A percentile compares a stretch with the other conserved stretches of the same genome.
These are phyloP conservation scores for Notodonta dromedarius DNA, from an alignment of 2,888 invertebrate species.

Conservation along the genomic window DNA sequence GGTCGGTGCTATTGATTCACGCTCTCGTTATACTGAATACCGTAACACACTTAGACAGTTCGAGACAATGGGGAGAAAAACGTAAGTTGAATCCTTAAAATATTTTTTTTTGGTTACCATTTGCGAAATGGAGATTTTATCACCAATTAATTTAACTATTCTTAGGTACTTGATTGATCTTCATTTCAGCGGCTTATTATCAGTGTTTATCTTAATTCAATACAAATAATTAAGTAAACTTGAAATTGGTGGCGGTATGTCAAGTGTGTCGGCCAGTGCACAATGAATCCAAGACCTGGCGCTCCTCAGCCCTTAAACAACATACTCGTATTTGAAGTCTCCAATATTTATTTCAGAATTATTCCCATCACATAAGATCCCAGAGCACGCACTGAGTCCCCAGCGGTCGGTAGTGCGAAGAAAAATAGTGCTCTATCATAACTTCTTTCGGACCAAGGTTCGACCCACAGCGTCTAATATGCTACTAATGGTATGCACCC, in stretches of 20 bases:
- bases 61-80: constrained; percentile 54
- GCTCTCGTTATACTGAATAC: constrained; percentile 52
- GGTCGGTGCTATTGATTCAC: constrained; percentile 47
- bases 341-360: constrained; percentile 58
- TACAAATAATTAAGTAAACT: too few species aligned
- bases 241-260: neutral
- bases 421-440: constrained; percentile 90
- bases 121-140: neutral
- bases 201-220: neutral
- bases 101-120: neutral
- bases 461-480: constrained; percentile 91
- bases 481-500: constrained; percentile 88
- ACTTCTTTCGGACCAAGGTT: constrained; percentile 90
- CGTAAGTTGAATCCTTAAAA: constrained; percentile 53
- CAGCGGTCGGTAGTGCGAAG: constrained; percentile 85
- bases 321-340: neutral
- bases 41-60: constrained; percentile 48
- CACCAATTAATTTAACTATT: too few species aligned
- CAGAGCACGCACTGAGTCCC: constrained; percentile 81
- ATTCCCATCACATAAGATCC: constrained; percentile 66
- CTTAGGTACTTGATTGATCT: too few species aligned
- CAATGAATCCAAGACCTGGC: neutral
- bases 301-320: neutral
- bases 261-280: neutral
- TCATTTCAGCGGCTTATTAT: too few species aligned